Evolutionary conservation across 2,113 vertebrate species (phyloP).

Genomic region (Stomatorhinus ivindoensis): DNA sequence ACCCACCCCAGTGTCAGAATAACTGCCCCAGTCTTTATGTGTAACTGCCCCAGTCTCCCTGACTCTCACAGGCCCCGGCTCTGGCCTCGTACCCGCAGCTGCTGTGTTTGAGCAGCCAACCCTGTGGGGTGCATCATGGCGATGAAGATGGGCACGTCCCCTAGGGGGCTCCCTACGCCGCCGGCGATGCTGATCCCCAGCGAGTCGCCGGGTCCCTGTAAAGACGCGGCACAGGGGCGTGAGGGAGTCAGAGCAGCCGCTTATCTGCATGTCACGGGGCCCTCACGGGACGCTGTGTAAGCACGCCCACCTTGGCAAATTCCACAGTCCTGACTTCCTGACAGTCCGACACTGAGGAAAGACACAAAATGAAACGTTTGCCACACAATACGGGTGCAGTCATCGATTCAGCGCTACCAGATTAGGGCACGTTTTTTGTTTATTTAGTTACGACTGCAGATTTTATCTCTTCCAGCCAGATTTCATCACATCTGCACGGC

Average conservation of each 20-base stretch:
- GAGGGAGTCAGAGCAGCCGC: not conserved
- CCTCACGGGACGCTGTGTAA: not conserved
- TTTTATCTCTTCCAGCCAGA: not conserved
- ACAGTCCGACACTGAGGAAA: constrained; percentile 60
- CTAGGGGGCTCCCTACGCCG: constrained; percentile 90
- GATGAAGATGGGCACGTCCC: constrained; percentile 93
- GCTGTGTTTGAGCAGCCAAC: constrained; percentile 88
- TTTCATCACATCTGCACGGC: not conserved
- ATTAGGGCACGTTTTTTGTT: not conserved
- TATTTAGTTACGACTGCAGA: not conserved
- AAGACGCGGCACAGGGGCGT: constrained; percentile 14
- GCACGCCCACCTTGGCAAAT: constrained; percentile 75
- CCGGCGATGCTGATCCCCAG: constrained; percentile 92
- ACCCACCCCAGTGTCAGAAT: not conserved
- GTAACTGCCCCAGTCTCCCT: not conserved
- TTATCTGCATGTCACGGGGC: not conserved
- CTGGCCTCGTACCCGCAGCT: constrained; percentile 69
- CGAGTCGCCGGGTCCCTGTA: constrained; percentile 72
- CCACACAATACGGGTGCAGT: constrained; percentile 21
- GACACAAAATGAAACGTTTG: not conserved
- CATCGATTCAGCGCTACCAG: not conserved
- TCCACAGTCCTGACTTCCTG: constrained; percentile 80
- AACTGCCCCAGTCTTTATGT: not conserved
- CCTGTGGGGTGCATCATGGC: constrained; percentile 96
- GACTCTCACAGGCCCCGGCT: not conserved